Conservation (phyloP, 2,113 vertebrate species). For the Menidia beryllina region DNA sequence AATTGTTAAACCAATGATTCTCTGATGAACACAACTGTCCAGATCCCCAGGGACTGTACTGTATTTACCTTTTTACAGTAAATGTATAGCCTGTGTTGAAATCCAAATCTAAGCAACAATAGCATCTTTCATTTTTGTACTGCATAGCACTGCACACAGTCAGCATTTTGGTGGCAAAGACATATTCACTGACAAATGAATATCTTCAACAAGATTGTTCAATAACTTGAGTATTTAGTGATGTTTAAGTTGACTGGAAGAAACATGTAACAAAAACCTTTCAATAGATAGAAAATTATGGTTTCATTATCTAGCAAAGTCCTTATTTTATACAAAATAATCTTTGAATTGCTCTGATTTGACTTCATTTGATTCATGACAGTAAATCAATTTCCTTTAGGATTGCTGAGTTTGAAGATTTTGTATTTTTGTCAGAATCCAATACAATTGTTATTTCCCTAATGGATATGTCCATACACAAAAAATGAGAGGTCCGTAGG, state of each 20-base stretch:
- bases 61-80: no score
- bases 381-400: slow-evolving; percentile 53
- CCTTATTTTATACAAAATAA: slow-evolving; percentile 30
- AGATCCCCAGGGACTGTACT: background rate
- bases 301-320: no score
- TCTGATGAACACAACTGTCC: background rate
- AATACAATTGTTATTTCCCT: slow-evolving; percentile 5
- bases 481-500: slow-evolving; percentile 34
- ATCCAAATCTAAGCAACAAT: background rate
- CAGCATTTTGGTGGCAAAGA: slow-evolving; percentile 5
- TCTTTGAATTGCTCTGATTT: slow-evolving; percentile 7
- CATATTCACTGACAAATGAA: slow-evolving; percentile 5
- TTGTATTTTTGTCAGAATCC: slow-evolving; percentile 31
- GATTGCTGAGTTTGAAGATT: slow-evolving; percentile 34
- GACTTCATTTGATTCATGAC: slow-evolving; percentile 31
- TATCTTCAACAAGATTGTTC: background rate
- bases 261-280: background rate
- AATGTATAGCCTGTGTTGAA: background rate
- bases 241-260: background rate
- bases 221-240: no score
- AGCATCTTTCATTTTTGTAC: background rate
- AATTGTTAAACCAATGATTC: background rate
- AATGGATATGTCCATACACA: slow-evolving; percentile 7
- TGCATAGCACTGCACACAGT: background rate
- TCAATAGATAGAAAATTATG: background rate